Percentiles rank a stretch among this genome's conserved stretches.
Evolutionary conservation across 1,140 invertebrate species (phyloP).

Genomic region (Armadillidium nasatum): DNA sequence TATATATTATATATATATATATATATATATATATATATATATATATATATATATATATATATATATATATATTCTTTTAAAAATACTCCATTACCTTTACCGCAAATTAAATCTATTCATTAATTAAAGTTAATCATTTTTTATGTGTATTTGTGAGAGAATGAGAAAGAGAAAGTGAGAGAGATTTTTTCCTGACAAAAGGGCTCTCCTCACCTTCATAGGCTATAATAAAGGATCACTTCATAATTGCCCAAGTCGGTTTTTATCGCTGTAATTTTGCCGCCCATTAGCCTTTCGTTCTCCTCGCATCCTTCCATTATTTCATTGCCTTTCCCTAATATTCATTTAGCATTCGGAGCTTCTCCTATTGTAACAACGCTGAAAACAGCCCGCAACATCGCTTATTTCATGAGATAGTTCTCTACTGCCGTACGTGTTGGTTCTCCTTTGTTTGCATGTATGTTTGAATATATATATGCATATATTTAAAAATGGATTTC

Average conservation of each 20-base stretch:
- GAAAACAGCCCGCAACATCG: not conserved
- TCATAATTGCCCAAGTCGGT: not conserved
- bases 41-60: conserved; percentile 15
- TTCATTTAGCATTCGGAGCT: not conserved
- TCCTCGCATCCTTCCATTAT: not conserved
- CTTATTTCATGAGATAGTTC: too few species aligned
- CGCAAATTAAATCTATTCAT: too few species aligned
- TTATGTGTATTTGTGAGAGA: too few species aligned
- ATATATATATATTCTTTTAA: not conserved
- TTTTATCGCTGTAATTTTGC: not conserved
- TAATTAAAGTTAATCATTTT: too few species aligned
- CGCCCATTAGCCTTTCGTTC: not conserved
- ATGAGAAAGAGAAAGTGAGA: too few species aligned
- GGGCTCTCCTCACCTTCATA: not conserved
- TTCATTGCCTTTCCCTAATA: not conserved
- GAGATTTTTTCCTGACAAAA: too few species aligned
- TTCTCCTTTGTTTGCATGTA: too few species aligned
- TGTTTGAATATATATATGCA: too few species aligned
- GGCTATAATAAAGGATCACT: not conserved
- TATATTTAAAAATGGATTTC: too few species aligned
- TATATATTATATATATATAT: not conserved
- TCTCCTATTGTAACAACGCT: not conserved
- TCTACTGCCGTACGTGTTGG: too few species aligned
- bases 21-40: conserved; percentile 6
- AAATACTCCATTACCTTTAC: too few species aligned